A percentile compares a stretch with the other conserved stretches of the same genome.
phyloP scores from a whole-genome alignment of 2,797 vertebrate genomes.

The Acanthornis magna region DNA sequence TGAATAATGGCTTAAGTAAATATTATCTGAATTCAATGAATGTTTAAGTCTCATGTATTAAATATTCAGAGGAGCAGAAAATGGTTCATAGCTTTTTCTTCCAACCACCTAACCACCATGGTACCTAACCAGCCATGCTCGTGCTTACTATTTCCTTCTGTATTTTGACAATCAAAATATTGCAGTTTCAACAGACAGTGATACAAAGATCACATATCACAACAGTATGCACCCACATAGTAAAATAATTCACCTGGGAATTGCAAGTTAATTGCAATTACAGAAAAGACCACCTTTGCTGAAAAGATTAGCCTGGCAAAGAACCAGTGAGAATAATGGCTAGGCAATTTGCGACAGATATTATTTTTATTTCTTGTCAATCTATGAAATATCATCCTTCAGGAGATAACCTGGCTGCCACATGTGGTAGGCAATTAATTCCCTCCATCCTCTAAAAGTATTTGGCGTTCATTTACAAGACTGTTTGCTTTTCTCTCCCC shows the following conservation, averaged over 20 bases:
- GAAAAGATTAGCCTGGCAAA: neutral
- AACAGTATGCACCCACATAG: rapidly evolving
- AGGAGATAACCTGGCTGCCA: neutral
- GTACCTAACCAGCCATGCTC: neutral
- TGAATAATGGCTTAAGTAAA: slow-evolving; percentile 45
- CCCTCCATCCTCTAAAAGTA: neutral
- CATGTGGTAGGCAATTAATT: neutral
- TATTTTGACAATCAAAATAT: neutral
- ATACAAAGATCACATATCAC: neutral
- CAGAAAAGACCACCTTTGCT: neutral
- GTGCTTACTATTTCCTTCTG: neutral
- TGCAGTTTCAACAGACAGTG: neutral
- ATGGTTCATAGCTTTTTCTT: neutral
- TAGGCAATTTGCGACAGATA: neutral
- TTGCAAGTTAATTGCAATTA: neutral
- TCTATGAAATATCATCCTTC: neutral
- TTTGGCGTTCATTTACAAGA: neutral
- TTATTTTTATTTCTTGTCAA: neutral
- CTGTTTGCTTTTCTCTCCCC: neutral
- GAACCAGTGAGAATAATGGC: neutral
- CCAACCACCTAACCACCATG: neutral
- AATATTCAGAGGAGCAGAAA: neutral
- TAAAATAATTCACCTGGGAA: neutral
- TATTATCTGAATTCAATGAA: slow-evolving; percentile 31
- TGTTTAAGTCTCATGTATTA: neutral